A percentile compares a stretch with the other conserved stretches of the same genome.
Conservation (phyloP, 2,888 invertebrate genomes). For the Brachypterus glaber region DNA sequence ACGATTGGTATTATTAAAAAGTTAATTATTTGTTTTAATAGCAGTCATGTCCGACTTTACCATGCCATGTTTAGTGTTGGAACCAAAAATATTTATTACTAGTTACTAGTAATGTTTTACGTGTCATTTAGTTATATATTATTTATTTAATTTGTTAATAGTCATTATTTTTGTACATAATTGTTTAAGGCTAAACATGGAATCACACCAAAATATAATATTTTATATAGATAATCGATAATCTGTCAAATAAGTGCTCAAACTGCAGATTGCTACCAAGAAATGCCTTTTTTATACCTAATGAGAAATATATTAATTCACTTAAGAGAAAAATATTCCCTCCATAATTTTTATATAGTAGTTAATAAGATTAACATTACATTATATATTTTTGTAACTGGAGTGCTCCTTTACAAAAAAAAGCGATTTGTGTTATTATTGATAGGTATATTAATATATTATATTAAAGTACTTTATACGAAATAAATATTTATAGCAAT, state of each 20-base stretch:
- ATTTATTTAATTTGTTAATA: slow-evolving; percentile 22
- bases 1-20: not conserved
- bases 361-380: slow-evolving; percentile 29
- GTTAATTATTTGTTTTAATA: no score
- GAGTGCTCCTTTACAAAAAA: slow-evolving; percentile 35
- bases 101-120: slow-evolving; percentile 23
- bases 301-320: slow-evolving; percentile 26
- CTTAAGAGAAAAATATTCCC: slow-evolving; percentile 37
- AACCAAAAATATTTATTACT: slow-evolving; percentile 31
- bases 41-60: slow-evolving; percentile 18
- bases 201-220: slow-evolving; percentile 14
- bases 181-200: slow-evolving; percentile 28
- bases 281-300: slow-evolving; percentile 32
- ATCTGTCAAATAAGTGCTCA: no score
- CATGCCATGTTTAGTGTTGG: slow-evolving; percentile 29
- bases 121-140: slow-evolving; percentile 27
- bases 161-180: slow-evolving; percentile 16
- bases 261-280: slow-evolving; percentile 32
- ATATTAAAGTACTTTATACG: slow-evolving; percentile 16
- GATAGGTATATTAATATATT: slow-evolving; percentile 36
- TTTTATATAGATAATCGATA: slow-evolving; percentile 21
- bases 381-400: slow-evolving; percentile 34
- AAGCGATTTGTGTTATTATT: slow-evolving; percentile 43
- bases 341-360: slow-evolving; percentile 35
- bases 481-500: slow-evolving; percentile 30